Base-by-base conservation (phyloP, 2,113 vertebrate species). In the Mobula hypostoma region DNA sequence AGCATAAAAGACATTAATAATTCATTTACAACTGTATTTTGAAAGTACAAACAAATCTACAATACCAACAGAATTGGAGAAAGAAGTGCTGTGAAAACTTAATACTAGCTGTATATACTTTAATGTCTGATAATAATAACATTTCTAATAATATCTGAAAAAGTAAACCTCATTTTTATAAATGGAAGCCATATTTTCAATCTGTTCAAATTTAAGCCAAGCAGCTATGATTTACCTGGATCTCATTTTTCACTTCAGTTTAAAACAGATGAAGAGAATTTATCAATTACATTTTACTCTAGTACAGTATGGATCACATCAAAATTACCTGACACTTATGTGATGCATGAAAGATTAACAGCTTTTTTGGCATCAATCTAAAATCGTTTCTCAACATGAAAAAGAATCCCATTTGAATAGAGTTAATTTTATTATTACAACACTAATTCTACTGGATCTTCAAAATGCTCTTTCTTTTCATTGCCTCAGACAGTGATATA, bases 351-450 rank as follows among this genome's bases (percentile, higher is more conserved):
- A 87, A 29, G 27, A 87, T 87, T 61, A 61, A 87, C 58, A 56
- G 48, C 48, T 61, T 58, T 36, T 87, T 61, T 3, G 48, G 0
- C 82, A 12, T 48, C 21, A 87, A 87, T 87, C 9, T 12, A 58
- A 87, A 87, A n/a, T 63, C 27, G 4, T n/a, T 58, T 58, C 48
- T 85, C 82, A 85, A 85, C 56, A 24, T 56, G 82, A 27, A 27
- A 58, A 27, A 85, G 80, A 56, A 58, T 19, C 24, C 9, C 82
- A 21, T 85, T 85, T 7, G 58, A 27, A 85, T 8, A 36, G 21
- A 82, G 48, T 82, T 48, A 36, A 61, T 85, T 85, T 85, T 85
- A 85, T 58, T 85, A 29, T 85, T 6, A 83, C 40, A 82, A 83
- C 27, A 58, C 7, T 85, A 85, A 85, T 85, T 58, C 48, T 58